Evolutionary conservation across 2,797 vertebrate genomes (phyloP).

Genomic region (Spinibarbus caldwelli): DNA sequence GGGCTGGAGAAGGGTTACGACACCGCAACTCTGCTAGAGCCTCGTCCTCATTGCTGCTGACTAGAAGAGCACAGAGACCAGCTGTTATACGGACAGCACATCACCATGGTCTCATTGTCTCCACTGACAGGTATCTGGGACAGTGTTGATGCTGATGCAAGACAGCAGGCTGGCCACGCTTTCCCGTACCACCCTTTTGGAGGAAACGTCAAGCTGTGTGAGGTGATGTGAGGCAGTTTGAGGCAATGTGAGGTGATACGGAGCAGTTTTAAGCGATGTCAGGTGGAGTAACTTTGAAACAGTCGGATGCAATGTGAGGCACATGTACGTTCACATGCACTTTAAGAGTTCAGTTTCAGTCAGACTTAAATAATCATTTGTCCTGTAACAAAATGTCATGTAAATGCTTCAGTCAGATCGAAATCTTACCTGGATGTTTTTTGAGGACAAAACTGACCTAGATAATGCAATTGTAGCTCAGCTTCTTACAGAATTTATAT

Average conservation of each 20-base stretch:
- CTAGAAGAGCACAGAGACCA: conserved; percentile 19
- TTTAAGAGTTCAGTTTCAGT: neutral
- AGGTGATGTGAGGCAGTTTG: conserved; percentile 5
- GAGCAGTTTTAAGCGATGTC: neutral
- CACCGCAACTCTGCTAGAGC: neutral
- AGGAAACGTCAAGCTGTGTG: conserved; percentile 14
- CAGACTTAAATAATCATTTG: neutral
- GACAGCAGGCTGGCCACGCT: neutral
- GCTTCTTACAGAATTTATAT: neutral
- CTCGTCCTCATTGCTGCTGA: neutral
- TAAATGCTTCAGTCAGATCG: neutral
- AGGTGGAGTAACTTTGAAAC: neutral
- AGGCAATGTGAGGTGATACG: neutral
- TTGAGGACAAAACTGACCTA: neutral
- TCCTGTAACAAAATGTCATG: neutral
- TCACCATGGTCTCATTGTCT: conserved; percentile 13
- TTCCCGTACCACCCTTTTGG: neutral
- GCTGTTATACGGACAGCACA: neutral
- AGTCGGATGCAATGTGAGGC: neutral
- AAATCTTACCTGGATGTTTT: neutral
- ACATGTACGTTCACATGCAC: neutral
- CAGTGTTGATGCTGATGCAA: conserved; percentile 31
- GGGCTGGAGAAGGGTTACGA: neutral
- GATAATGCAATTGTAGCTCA: neutral
- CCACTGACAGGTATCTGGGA: conserved; percentile 31